A percentile compares a stretch with the other conserved stretches of the same genome.
These are phyloP conservation scores for Zaprionus ghesquierei DNA, from an alignment of 1,140 invertebrate species.

Conservation along the genomic window DNA sequence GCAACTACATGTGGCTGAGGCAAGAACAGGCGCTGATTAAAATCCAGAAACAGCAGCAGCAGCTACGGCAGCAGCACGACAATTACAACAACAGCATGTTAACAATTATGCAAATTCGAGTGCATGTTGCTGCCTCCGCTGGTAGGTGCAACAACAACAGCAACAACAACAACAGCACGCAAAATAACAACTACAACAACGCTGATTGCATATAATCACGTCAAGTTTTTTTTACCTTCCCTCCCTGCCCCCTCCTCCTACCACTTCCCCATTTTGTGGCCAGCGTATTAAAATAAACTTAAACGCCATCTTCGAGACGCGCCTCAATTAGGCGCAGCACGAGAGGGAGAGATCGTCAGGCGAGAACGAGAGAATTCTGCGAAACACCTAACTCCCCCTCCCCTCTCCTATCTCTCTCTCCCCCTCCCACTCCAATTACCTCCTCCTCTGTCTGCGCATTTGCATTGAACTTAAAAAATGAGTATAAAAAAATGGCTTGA, in stretches of 20 bases:
- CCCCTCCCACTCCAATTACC: neutral
- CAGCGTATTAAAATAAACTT: conserved; percentile 65
- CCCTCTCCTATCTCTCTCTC: neutral
- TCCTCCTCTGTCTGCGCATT: neutral
- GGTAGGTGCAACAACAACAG: conserved; percentile 28
- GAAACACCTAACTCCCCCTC: conserved; percentile 45
- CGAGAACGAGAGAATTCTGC: conserved; percentile 64
- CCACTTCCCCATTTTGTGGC: conserved; percentile 45
- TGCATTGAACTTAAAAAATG: conserved; percentile 14
- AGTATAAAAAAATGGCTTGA: conserved; percentile 26
- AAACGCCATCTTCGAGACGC: conserved; percentile 68
- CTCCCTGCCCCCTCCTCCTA: neutral
- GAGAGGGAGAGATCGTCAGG: conserved; percentile 35
- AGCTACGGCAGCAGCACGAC: conserved; percentile 32
- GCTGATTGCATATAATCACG: conserved; percentile 75
- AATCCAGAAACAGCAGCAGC: conserved; percentile 51
- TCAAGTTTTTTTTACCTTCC: conserved; percentile 41
- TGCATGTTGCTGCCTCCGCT: conserved; percentile 62
- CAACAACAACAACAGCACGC: conserved; percentile 11
- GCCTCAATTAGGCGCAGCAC: conserved; percentile 39
- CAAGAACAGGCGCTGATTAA: conserved; percentile 64
- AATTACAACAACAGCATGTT: conserved; percentile 72
- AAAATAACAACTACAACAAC: conserved; percentile 23
- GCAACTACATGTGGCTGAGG: conserved; percentile 11
- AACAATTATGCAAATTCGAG: conserved; percentile 79